These are phyloP conservation scores for Zosterops japonicus DNA, from an alignment of 2,113 vertebrate species.

Conservation along the genomic window DNA sequence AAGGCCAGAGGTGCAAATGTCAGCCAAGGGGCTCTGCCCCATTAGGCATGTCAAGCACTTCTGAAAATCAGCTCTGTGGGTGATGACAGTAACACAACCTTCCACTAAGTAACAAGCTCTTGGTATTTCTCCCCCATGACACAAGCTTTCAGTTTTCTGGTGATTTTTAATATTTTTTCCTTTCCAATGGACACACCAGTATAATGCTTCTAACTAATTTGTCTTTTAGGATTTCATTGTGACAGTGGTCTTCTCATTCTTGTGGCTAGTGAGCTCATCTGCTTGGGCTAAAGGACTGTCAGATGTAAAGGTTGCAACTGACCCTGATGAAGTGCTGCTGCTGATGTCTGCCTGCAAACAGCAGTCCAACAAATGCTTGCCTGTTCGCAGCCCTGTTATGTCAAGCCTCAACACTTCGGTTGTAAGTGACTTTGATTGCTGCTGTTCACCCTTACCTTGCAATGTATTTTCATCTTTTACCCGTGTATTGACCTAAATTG, in stretches of 20 bases:
- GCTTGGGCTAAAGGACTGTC: constrained; percentile 97
- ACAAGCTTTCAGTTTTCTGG: neutral
- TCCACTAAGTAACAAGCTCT: neutral
- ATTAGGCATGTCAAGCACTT: rapidly evolving
- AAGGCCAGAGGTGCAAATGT: neutral
- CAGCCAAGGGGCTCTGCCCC: neutral
- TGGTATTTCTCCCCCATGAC: neutral
- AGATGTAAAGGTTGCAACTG: constrained; percentile 91
- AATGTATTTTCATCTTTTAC: neutral
- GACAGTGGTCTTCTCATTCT: constrained; percentile 96
- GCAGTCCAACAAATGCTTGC: constrained; percentile 86
- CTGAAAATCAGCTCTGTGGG: neutral
- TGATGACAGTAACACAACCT: neutral
- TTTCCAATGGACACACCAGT: neutral
- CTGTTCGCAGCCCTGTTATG: constrained; percentile 88
- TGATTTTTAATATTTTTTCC: neutral
- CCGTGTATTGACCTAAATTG: neutral
- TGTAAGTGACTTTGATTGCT: constrained; percentile 74
- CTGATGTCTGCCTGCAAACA: constrained; percentile 93
- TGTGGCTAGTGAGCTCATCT: constrained; percentile 97
- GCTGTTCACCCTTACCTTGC: neutral
- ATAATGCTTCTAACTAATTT: constrained; percentile 46
- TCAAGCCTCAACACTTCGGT: constrained; percentile 97
- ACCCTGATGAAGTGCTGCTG: constrained; percentile 90
- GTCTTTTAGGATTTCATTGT: constrained; percentile 90